Evolutionary conservation across 2,113 vertebrate genomes (phyloP), one percentile per base, ranked within the genome.

Genomic region (Sphaerodactylus townsendi): DNA sequence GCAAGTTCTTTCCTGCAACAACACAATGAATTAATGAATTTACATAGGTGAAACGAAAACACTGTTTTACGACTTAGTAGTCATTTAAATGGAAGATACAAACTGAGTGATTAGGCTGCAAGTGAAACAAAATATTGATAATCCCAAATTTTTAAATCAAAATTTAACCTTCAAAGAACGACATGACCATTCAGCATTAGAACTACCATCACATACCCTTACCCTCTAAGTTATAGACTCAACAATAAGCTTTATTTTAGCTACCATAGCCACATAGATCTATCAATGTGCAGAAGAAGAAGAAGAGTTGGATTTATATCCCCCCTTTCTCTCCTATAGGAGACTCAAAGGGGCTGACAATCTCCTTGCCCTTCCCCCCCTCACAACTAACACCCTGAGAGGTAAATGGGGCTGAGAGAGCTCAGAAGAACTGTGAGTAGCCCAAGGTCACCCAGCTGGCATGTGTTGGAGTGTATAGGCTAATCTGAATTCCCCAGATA

Each of bases 1-100:
- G 96, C 96, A 88, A 97, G 87, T 71, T 96, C 92, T 89, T 95
- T 95, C 94, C 97, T 98, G 94, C 86, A 97, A 96, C 2, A 75
- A 68, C 41, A 89, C 25, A 81, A 89, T 0, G 10, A 1, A 82
- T 77, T 0, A 0, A 48, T 44, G 19, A 68, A 5, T 8, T 7
- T 39, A 19, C 33, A 21, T n/a, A 17, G 15, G 28, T 30, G 25
- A 68, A n/a, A 39, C 19, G 21, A 62, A 75, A 62, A 30, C 11
- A 30, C 10, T 35, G 50, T 66, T 39, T 21, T 19, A 30, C 2
- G 23, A 65, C 35, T 48, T 44, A 21, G 4, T n/a, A 10, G 19
- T 1, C 19, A 46, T 25, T 35, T 48, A 62, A 10, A 64, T 6
- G 1, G 35, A 48, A 35, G 53, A 19, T 64, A 37, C 13, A 73